Evolutionary conservation across 64 coral and sea anemone species (phyloP), one percentile per base, ranked within the genome.

Genomic region (Hydrozoanthus tunicans): DNA sequence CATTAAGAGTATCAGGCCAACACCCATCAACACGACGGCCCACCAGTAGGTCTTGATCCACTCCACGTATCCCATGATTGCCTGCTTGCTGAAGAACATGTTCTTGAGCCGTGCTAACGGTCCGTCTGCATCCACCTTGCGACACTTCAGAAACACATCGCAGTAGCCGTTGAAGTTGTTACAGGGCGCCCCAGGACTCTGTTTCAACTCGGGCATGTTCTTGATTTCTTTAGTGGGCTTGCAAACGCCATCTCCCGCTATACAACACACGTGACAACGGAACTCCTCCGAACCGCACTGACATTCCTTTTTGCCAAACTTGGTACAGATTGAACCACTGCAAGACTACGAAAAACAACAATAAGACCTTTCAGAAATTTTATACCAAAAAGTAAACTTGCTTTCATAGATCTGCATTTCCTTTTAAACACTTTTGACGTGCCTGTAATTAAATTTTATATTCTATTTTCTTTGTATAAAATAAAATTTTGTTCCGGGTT

Each of bases 11-110:
- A 99, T 94, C 2, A 99, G 84, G 2, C 94, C 97, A 20, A 99
- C 73, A 15, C 94, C 97, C 89, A 99, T 99, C 14, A 99, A 90
- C 6, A 93, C 78, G 20, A 93, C 89, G 3, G 97, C 97, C 97
- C 97, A 99, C 97, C 97, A 99, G 59, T 95, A 92, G 6, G 93
- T 79, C 10, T 99, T 92, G 53, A 99, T 95, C 97, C 97, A 99
- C 56, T 91, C 82, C 1, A 99, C 11, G 7, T 95, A 95, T 9
- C 89, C 86, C 76, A 92, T 51, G 14, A 99, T 94, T 5, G 97
- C 97, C 67, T 95, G 71, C 51, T 95, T 93, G 64, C 97, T 95
- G 79, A 99, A 95, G 78, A 99, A 95, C 90, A 91, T 80, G 69
- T 99, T 92, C 62, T 94, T 89, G 53, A 99, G 85, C 15, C 97